phyloP scores from a whole-genome alignment of 2,113 vertebrate genomes.

The Mormyrus iriodes region DNA sequence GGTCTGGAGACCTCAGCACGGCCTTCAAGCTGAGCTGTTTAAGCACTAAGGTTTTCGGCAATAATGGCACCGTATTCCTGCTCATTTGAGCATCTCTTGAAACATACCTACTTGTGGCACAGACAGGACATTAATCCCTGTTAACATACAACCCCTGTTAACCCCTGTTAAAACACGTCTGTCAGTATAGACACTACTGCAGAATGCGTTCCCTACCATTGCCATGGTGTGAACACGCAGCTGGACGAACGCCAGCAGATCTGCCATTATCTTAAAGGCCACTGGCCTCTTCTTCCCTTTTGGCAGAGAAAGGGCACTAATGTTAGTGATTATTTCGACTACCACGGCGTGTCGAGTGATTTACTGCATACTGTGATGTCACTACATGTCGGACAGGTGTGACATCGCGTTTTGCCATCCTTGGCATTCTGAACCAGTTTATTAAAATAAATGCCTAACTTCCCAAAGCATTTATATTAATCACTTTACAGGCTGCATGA shows the following conservation, averaged over 20 bases:
- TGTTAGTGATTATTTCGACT: neutral
- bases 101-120: neutral
- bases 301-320: neutral
- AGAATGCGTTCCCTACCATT: neutral
- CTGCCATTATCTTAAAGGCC: neutral
- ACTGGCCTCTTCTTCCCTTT: neutral
- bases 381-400: constrained; percentile 40
- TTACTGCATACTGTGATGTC: constrained; percentile 16
- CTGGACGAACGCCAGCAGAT: neutral
- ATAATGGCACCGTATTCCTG: neutral
- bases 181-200: neutral
- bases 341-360: neutral
- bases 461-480: constrained; percentile 32
- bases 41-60: neutral
- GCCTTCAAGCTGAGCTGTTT: neutral
- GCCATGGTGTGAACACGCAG: neutral
- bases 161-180: neutral
- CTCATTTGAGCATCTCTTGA: neutral
- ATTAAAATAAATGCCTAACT: constrained; percentile 38
- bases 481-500: constrained; percentile 26
- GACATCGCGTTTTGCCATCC: constrained; percentile 17
- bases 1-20: neutral
- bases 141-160: neutral
- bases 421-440: constrained; percentile 17
- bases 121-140: neutral